Evolutionary conservation across 1,140 invertebrate genomes (phyloP).

Genomic region (Oryzaephilus surinamensis): DNA sequence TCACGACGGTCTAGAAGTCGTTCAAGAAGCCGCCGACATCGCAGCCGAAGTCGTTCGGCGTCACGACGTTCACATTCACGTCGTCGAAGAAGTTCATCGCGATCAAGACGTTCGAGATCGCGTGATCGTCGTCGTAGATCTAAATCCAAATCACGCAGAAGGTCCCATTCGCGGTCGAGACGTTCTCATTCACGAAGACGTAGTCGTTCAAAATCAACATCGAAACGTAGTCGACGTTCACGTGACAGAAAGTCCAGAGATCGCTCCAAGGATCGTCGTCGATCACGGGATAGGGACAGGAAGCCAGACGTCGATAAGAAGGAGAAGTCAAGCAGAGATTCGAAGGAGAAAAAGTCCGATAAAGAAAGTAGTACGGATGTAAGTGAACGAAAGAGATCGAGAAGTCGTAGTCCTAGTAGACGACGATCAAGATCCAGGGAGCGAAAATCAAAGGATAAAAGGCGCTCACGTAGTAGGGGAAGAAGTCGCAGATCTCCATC

Average conservation of each 20-base stretch:
- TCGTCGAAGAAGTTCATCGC: slow-evolving; percentile 32
- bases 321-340: slow-evolving; percentile 19
- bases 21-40: slow-evolving; percentile 42
- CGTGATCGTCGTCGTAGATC: slow-evolving; percentile 36
- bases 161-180: slow-evolving; percentile 46
- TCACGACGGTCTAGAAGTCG: slow-evolving; percentile 42
- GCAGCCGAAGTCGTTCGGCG: slow-evolving; percentile 39
- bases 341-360: slow-evolving; percentile 30
- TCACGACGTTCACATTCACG: slow-evolving; percentile 48
- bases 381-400: slow-evolving; percentile 31
- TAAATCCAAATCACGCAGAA: slow-evolving; percentile 34
- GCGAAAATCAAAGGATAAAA: slow-evolving; percentile 36
- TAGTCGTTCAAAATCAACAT: slow-evolving; percentile 16
- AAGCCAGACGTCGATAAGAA: slow-evolving; percentile 35
- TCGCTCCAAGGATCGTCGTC: slow-evolving; percentile 28
- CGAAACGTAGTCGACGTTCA: slow-evolving; percentile 4
- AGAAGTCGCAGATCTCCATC: slow-evolving; percentile 16
- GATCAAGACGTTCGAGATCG: slow-evolving; percentile 30
- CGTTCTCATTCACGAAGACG: slow-evolving; percentile 33
- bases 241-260: slow-evolving; percentile 25
- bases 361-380: slow-evolving; percentile 24
- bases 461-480: slow-evolving; percentile 34
- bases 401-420: slow-evolving; percentile 36
- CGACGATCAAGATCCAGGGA: slow-evolving; percentile 35
- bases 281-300: slow-evolving; percentile 35